These are phyloP conservation scores for Clarias pachynema DNA, from an alignment of 2,797 vertebrate genomes.

Conservation along the genomic window DNA sequence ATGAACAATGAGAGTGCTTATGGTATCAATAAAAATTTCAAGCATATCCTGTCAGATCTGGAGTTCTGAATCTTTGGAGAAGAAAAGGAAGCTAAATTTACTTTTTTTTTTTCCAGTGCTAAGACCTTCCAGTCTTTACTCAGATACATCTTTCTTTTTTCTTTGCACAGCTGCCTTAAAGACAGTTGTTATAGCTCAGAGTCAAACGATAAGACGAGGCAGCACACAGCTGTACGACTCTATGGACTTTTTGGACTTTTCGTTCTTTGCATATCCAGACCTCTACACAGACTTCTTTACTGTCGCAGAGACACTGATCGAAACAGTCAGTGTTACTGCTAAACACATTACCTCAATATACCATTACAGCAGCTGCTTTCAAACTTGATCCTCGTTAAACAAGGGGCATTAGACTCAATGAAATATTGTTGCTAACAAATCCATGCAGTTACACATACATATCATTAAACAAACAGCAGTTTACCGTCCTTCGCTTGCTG, in stretches of 20 bases:
- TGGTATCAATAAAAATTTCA: slow-evolving; percentile 38
- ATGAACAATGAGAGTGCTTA: slow-evolving; percentile 29
- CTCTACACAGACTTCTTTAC: slow-evolving; percentile 58
- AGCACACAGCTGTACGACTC: slow-evolving; percentile 17
- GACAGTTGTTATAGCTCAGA: slow-evolving; percentile 17
- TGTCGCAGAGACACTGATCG: slow-evolving; percentile 55
- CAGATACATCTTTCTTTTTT: slow-evolving; percentile 22
- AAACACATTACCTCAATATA: slow-evolving; percentile 61
- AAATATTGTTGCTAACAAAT: slow-evolving; percentile 51
- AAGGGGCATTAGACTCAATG: slow-evolving; percentile 62
- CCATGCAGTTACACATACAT: slow-evolving; percentile 63
- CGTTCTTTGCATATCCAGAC: slow-evolving; percentile 62
- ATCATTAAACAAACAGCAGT: slow-evolving; percentile 66
- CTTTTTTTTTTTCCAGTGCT: not conserved
- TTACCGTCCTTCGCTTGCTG: slow-evolving; percentile 62
- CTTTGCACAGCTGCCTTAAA: slow-evolving; percentile 31
- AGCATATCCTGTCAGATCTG: slow-evolving; percentile 32
- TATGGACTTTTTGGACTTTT: slow-evolving; percentile 47
- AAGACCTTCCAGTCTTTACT: slow-evolving; percentile 18
- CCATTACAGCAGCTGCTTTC: slow-evolving; percentile 76
- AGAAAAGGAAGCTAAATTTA: slow-evolving; percentile 14
- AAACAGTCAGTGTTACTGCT: slow-evolving; percentile 63
- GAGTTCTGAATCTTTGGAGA: slow-evolving; percentile 3
- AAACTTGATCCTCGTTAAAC: slow-evolving; percentile 68
- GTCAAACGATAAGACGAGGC: not conserved